Evolutionary conservation across 2,888 invertebrate genomes (phyloP).

Genomic region (Noctua fimbriata): DNA sequence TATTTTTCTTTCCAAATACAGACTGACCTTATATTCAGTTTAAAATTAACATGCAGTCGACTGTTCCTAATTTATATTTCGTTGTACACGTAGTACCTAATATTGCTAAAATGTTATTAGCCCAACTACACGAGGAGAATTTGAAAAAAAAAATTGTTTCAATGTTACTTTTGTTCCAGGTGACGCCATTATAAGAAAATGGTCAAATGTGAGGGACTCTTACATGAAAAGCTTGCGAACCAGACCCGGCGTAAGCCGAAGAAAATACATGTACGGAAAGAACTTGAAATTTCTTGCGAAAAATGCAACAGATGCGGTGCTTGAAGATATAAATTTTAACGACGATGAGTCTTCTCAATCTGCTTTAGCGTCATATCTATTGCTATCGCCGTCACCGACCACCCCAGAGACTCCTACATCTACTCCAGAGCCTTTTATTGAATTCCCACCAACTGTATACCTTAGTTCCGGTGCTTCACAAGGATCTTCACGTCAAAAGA

Average conservation of each 20-base stretch:
- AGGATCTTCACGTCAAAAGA: background rate
- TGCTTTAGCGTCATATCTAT: background rate
- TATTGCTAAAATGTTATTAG: background rate
- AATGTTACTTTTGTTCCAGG: constrained; percentile 24
- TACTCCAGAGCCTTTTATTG: constrained; percentile 20
- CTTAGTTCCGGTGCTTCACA: background rate
- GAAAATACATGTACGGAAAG: constrained; percentile 9
- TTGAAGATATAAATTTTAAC: background rate
- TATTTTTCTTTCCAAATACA: background rate
- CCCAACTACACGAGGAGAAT: no score
- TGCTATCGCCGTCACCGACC: background rate
- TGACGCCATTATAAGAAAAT: constrained; percentile 11
- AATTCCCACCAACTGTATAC: constrained; percentile 10
- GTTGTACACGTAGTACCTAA: background rate
- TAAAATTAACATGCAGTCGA: background rate
- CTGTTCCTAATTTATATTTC: background rate
- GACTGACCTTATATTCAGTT: background rate
- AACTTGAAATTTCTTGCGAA: constrained; percentile 18
- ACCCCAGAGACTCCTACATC: constrained; percentile 8
- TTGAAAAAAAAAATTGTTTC: background rate
- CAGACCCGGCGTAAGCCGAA: background rate
- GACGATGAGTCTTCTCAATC: constrained; percentile 16
- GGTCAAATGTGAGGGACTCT: constrained; percentile 24
- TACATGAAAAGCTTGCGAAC: constrained; percentile 22
- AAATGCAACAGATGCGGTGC: background rate